A percentile compares a stretch with the other conserved stretches of the same genome.
Conservation (phyloP, 2,888 invertebrate species). For the Drosophila paramelanica region DNA sequence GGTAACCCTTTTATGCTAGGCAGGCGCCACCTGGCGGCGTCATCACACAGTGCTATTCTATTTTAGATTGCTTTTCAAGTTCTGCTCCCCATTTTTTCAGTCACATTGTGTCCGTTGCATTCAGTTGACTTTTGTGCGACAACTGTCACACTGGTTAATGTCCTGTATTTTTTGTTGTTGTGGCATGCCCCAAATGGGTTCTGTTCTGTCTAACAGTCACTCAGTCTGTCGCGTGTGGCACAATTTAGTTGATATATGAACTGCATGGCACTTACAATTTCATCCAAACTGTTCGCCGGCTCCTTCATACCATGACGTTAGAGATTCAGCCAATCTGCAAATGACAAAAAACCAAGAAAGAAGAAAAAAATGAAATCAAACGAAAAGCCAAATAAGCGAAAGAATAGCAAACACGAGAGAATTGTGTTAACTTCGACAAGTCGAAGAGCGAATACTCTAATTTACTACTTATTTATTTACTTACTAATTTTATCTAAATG, state of each 20-base stretch:
- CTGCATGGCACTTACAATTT: constrained; percentile 88
- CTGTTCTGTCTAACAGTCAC: background rate
- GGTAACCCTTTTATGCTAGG: constrained; percentile 29
- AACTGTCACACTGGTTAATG: constrained; percentile 27
- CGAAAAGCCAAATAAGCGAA: constrained; percentile 21
- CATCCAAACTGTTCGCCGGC: constrained; percentile 93
- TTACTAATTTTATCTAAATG: too few species aligned
- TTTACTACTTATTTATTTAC: too few species aligned
- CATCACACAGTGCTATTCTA: constrained; percentile 64
- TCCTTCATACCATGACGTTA: constrained; percentile 94
- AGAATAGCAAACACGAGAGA: constrained; percentile 20
- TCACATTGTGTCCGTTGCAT: constrained; percentile 66
- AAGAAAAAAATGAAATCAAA: constrained; percentile 20
- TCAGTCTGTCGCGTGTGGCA: constrained; percentile 16
- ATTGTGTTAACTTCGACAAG: background rate
- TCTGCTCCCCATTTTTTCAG: constrained; percentile 1
- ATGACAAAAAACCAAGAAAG: constrained; percentile 82
- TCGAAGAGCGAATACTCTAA: background rate
- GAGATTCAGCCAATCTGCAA: constrained; percentile 87
- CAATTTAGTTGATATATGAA: constrained; percentile 35
- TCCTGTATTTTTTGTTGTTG: constrained; percentile 13
- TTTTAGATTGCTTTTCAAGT: constrained; percentile 72
- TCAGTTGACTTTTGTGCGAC: constrained; percentile 41
- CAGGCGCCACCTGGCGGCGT: constrained; percentile 70
- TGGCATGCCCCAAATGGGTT: constrained; percentile 7